Conservation (phyloP, 2,888 invertebrate species). For the Campaea margaritaria region DNA sequence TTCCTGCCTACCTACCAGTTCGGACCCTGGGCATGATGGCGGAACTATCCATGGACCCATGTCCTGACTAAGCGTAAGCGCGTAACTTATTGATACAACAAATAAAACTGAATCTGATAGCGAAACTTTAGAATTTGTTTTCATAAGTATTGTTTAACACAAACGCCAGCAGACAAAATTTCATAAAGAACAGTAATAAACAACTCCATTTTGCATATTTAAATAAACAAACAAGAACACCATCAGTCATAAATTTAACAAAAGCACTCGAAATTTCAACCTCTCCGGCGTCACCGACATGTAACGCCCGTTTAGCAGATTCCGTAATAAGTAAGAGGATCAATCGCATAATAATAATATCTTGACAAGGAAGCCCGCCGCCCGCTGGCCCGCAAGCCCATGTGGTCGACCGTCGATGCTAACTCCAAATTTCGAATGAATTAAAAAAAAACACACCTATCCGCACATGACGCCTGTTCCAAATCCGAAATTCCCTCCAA, state of each 20-base stretch:
- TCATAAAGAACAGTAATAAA: conserved; percentile 20
- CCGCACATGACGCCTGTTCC: conserved; percentile 78
- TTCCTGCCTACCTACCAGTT: too few species aligned
- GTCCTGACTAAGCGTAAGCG: too few species aligned
- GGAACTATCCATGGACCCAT: too few species aligned
- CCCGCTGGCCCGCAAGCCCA: conserved; percentile 58
- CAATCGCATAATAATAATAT: conserved; percentile 64
- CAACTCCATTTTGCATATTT: conserved; percentile 52
- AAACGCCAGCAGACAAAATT: neutral
- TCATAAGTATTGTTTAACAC: neutral
- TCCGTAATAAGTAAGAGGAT: conserved; percentile 63
- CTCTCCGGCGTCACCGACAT: conserved; percentile 30
- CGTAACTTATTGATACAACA: too few species aligned
- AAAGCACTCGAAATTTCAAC: conserved; percentile 53
- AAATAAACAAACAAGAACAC: conserved; percentile 63
- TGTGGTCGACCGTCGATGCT: conserved; percentile 38
- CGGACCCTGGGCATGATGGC: too few species aligned
- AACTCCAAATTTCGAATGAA: conserved; percentile 49
- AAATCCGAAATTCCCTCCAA: conserved; percentile 81
- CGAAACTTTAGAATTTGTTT: too few species aligned
- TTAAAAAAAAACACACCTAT: conserved; percentile 54
- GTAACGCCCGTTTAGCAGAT: conserved; percentile 65
- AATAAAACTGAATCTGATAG: too few species aligned
- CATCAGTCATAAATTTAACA: conserved; percentile 50
- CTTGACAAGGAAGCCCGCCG: conserved; percentile 58